Base-by-base conservation (phyloP, 1,140 invertebrate genomes). In the Sitodiplosis mosellana region DNA sequence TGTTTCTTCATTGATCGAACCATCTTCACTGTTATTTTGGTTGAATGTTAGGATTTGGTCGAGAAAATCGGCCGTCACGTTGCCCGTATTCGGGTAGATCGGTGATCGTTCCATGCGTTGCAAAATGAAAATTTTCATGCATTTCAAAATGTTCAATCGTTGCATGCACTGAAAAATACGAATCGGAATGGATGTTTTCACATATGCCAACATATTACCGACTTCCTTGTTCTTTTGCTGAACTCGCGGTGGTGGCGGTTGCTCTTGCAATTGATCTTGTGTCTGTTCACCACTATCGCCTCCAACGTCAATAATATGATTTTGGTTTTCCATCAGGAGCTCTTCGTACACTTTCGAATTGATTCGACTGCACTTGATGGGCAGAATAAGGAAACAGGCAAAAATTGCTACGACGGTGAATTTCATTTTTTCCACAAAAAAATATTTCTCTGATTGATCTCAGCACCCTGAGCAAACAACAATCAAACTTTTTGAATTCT, bases 51-150 rank as follows among this genome's bases (percentile, higher is more conserved):
- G 56, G 37, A 64, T 59, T 46, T 64, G 61, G 27, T 61, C 54
- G 20, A 64, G 44, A 43, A 64, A 64, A 41, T 64, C 62, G 14
- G 51, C 53, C 3, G 62, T 64, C 17, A 63, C 37, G 33, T 64
- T 64, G 7, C 59, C 59, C 1, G 52, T 55, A 41, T 52, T 54
- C 2, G 51, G 47, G 49, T 55, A 45, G 14, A 15, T 22, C n/a
- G 19, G 18, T 11, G 33, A 53, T 47, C 3, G 47, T 46, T 61
- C 59, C 56, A 64, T 51, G 27, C 61, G 64, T 36, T 61, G 60
- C 17, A 64, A 44, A 12, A 64, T 54, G n/a, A 57, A 64, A 18
- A 63, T 38, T 48, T 64, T 64, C n/a, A 59, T 59, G 50, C 62
- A 64, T 41, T 59, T 59, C 41, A 63, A 49, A 51, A 61, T 56